Evolutionary conservation across 2,113 vertebrate species (phyloP), one percentile per base, ranked within the genome.

Genomic region (Notothenia coriiceps): DNA sequence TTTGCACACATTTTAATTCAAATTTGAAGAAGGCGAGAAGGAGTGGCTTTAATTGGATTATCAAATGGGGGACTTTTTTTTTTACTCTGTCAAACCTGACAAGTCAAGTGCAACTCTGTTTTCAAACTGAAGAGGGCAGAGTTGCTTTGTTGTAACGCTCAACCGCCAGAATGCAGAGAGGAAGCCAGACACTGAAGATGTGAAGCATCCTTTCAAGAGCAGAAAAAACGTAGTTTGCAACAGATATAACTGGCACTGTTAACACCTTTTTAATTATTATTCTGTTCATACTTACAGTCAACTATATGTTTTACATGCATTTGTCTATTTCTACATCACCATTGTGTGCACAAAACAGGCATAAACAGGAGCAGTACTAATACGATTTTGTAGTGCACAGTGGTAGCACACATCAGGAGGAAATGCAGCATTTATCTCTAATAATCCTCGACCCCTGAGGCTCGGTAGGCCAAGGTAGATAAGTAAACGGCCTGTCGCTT

Each of bases 111-210:
- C 59, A 88, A 22, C 90, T 75, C 7, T 0, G 0, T 0, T 47
- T 74, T 51, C 17, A 5, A 5, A 14, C 91, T 90, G 89, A 62
- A 73, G 92, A 91, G 89, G 90, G 91, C 92, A 91, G 80, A 83
- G 81, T 85, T 88, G 90, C 57, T 74, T 77, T 84, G 70, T 82
- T 74, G n/a, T n/a, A n/a, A n/a, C n/a, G 6, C 47, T 57, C 46
- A 8, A 2, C 35, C 13, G 25, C 46, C 0, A 29, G 3, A 14
- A 4, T 1, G 17, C 59, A 78, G 46, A 5, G 29, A 60, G n/a
- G 22, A 6, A 66, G 44, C 22, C 46, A 55, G 14, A 50, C 46
- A 62, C 10, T 51, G 43, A 47, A 57, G 35, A 33, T 70, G 49
- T 12, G 25, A 11, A 52, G 10, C 5, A 47, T 67, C 22, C 64